Base-by-base conservation (phyloP, 2,113 vertebrate genomes). In the Neodon shergylaensis region DNA sequence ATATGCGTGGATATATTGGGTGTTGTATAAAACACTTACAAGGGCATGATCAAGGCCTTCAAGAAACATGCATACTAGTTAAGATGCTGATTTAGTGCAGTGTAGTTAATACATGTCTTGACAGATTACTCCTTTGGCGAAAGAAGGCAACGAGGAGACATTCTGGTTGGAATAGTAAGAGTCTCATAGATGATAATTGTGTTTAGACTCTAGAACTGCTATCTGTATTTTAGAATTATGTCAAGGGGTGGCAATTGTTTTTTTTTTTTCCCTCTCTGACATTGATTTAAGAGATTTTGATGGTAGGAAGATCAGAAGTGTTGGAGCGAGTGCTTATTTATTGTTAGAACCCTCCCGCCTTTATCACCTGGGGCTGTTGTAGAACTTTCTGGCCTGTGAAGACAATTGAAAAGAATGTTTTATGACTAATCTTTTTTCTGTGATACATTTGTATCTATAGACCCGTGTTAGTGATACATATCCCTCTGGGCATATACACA, bases 51-150 rank as follows among this genome's bases (percentile, higher is more conserved):
- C 54, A 89, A 86, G 1, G 0, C 44, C 24, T 94, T 94, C n/a
- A 52, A 90, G 92, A 97, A 94, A 97, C 96, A 92, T 95, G 44
- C 49, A 83, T 92, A 83, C 76, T 90, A 76, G 65, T 92, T 95
- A 76, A 93, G 42, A 52, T 92, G 87, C 82, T 96, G 82, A 92
- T 92, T 96, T 86, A 61, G 77, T 70, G 87, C 72, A 86, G 7
- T 58, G 42, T 93, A 82, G 87, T 91, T 95, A 96, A 91, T 90
- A 31, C 21, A 9, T 36, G 31, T 54, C 82, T 90, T 74, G 85
- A 95, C 47, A 94, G 61, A 90, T 81, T 93, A 81, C 52, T 95
- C 26, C 85, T 87, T 65, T 90, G 77, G 24, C 47, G 94, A 85
- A 92, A 88, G 88, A 91, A 73, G 77, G 36, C 24, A 54, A 3